A percentile compares a stretch with the other conserved stretches of the same genome.
These are phyloP conservation scores for Drosophila trapezifrons DNA, from an alignment of 1,140 invertebrate genomes.

Conservation along the genomic window DNA sequence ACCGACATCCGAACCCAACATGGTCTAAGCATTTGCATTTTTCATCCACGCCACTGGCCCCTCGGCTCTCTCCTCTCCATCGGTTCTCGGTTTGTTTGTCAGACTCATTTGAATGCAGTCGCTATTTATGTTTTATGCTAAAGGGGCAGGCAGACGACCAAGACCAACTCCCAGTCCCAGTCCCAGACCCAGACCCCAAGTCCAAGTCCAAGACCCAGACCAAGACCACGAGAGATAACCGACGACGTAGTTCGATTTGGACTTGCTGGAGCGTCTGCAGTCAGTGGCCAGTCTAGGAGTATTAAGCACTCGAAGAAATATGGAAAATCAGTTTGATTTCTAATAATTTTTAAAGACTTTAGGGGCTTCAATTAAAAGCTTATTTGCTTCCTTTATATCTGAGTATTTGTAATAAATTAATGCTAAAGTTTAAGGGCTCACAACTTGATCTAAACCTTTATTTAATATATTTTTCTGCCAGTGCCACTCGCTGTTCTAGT, in stretches of 20 bases:
- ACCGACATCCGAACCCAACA: conserved; percentile 41
- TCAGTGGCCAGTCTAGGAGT: conserved; percentile 15
- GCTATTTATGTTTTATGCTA: conserved; percentile 83
- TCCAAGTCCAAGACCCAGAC: background rate
- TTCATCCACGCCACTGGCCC: conserved; percentile 30
- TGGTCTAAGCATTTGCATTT: conserved; percentile 54
- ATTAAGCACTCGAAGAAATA: background rate
- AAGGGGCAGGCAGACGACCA: conserved; percentile 61
- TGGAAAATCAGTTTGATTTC: background rate
- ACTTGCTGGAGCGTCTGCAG: conserved; percentile 13
- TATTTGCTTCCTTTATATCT: no score
- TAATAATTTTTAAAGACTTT: no score
- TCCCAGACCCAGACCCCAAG: background rate
- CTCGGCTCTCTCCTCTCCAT: background rate
- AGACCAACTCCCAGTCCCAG: conserved; percentile 1
- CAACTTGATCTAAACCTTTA: no score
- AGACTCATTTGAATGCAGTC: conserved; percentile 80
- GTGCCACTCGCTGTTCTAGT: conserved; percentile 10
- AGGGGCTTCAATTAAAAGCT: no score
- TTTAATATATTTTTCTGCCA: background rate
- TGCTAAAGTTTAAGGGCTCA: background rate
- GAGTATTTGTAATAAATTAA: no score
- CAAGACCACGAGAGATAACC: conserved; percentile 8
- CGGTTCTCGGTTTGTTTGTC: conserved; percentile 65
- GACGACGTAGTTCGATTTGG: conserved; percentile 8